A percentile compares a stretch with the other conserved stretches of the same genome.
phyloP scores from a whole-genome alignment of 1,140 invertebrate genomes.

The Lepidotrigona ventralis region DNA sequence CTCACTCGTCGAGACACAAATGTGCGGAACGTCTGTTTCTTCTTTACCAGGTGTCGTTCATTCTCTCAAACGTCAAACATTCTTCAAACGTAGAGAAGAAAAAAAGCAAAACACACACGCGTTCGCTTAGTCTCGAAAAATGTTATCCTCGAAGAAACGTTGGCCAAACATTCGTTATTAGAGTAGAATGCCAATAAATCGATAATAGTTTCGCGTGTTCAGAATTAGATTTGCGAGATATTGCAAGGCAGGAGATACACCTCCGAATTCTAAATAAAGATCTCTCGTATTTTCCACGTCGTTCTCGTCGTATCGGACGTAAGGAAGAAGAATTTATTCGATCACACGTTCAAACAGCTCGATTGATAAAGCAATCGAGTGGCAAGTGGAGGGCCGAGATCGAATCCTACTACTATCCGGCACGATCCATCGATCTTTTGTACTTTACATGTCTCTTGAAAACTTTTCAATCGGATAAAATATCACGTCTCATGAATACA shows the following conservation, averaged over 20 bases:
- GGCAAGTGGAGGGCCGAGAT: neutral
- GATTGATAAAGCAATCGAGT: neutral
- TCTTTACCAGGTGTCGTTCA: slow-evolving; percentile 10
- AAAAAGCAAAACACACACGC: neutral
- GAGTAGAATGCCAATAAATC: neutral
- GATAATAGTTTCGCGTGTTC: neutral
- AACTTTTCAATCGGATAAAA: neutral
- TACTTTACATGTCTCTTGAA: neutral
- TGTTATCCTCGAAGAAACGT: neutral
- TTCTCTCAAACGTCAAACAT: neutral
- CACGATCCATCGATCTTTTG: neutral
- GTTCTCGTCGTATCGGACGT: neutral
- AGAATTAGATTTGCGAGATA: neutral
- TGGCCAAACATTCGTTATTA: neutral
- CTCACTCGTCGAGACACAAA: neutral
- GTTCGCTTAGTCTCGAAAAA: neutral
- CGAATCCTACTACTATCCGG: neutral
- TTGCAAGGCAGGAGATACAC: neutral
- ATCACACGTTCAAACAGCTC: neutral
- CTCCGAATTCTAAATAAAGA: neutral
- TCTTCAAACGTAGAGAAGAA: too few relatives aligned
- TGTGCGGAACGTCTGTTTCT: neutral
- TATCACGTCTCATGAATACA: neutral
- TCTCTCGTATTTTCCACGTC: neutral
- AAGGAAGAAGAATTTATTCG: slow-evolving; percentile 4